Conservation (phyloP, 2,888 invertebrate genomes). For the Pherbina coryleti region DNA sequence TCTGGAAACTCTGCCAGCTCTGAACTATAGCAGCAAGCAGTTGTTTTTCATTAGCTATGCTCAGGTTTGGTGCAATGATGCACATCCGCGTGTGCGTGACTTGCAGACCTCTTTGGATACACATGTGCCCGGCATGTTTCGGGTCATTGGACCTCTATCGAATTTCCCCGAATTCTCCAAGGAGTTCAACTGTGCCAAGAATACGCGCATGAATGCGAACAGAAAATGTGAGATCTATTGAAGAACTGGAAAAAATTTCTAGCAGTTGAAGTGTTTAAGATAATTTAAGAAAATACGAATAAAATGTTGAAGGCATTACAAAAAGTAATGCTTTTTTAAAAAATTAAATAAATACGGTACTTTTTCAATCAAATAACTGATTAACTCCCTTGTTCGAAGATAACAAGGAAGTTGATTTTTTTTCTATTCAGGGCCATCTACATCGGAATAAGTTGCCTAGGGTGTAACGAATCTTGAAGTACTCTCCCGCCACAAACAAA, state of each 20-base stretch:
- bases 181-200: conserved; percentile 58
- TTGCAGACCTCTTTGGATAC: conserved; percentile 53
- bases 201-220: conserved; percentile 59
- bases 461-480: too few species aligned
- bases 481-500: too few species aligned
- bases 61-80: conserved; percentile 63
- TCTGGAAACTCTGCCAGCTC: conserved; percentile 55
- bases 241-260: neutral
- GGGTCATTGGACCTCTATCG: conserved; percentile 61
- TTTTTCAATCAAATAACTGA: too few species aligned
- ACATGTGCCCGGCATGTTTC: conserved; percentile 57
- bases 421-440: too few species aligned
- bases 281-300: too few species aligned
- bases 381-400: too few species aligned
- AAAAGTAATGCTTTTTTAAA: too few species aligned
- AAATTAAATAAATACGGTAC: too few species aligned
- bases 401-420: too few species aligned
- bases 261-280: too few species aligned
- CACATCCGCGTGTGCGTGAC: conserved; percentile 44
- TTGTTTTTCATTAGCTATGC: conserved; percentile 65
- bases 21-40: conserved; percentile 60
- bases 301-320: too few species aligned
- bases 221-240: conserved; percentile 62
- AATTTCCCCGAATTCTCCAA: conserved; percentile 62
- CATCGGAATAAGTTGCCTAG: too few species aligned